Evolutionary conservation across 2,113 vertebrate species (phyloP), one percentile per base, ranked within the genome.

Genomic region (Camelus dromedarius): DNA sequence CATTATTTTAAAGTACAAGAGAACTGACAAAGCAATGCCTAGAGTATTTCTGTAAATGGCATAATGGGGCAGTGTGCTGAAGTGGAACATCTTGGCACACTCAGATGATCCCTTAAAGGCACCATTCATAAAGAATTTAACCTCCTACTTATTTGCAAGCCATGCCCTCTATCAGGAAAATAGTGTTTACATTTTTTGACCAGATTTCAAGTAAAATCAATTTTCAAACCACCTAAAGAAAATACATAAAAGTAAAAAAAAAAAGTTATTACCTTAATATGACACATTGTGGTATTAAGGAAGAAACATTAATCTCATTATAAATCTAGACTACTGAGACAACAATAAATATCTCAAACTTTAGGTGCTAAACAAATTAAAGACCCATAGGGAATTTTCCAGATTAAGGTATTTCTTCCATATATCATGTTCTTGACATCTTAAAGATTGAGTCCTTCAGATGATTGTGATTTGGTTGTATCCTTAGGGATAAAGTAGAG

Each of bases 21-120:
- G 91, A 98, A 92, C 0, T 96, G 97, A 98, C 98, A 98, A 97
- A 98, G 72, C 67, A 98, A 98, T 92, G 98, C 98, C 98, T 98
- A 90, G 85, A 97, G 97, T 98, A 93, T 84, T 93, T 96, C 88
- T 95, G 84, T 97, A 98, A 98, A 98, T 98, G 98, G 96, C 95
- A 97, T 67, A 90, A 80, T 94, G 89, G 91, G 96, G 87, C 70
- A 96, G 97, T 96, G 95, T 95, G 97, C 79, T 98, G 98, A 98
- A 98, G 95, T 87, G 91, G 96, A 98, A 95, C 97, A 98, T 98
- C 95, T 98, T 98, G 96, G 97, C 93, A 92, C 92, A 98, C 97
- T 97, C 93, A 97, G 96, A 22, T 79, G 72, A 82, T 96, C 98
- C 97, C 98, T 98, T 90, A 91, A 91, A 98, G 96, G 97, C 93